Conservation (phyloP, 2,797 vertebrate genomes). For the Euphonia xanthogaster region DNA sequence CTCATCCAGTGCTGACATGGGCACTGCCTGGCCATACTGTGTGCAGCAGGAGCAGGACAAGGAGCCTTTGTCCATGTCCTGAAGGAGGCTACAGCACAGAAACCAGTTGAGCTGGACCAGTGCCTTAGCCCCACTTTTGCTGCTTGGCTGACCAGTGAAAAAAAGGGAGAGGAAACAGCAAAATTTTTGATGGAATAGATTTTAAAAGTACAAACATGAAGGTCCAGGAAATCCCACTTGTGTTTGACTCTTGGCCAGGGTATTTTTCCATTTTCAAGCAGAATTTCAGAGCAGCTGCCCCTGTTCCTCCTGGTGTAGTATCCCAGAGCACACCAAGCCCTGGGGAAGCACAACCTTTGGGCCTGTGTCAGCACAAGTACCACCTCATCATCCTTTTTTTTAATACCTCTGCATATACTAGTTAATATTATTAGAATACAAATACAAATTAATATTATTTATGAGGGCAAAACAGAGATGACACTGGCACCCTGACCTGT, state of each 20-base stretch:
- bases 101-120: not conserved
- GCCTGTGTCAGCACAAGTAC: not conserved
- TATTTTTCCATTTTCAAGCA: not conserved
- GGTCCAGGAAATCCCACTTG: not conserved
- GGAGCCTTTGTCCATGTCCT: not conserved
- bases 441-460: not conserved
- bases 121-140: not conserved
- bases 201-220: not conserved
- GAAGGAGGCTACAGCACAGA: not conserved
- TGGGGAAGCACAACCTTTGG: not conserved
- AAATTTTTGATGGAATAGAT: not conserved
- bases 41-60: not conserved
- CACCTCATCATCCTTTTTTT: not conserved
- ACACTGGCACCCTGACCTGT: not conserved
- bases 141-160: not conserved
- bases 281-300: not conserved
- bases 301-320: not conserved
- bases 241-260: not conserved
- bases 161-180: not conserved
- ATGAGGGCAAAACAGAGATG: not conserved
- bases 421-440: no score
- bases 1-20: not conserved
- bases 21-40: not conserved
- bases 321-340: fast-evolving
- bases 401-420: not conserved